Evolutionary conservation across 2,888 invertebrate species (phyloP), one percentile per base, ranked within the genome.

Genomic region (Beris morrisii): DNA sequence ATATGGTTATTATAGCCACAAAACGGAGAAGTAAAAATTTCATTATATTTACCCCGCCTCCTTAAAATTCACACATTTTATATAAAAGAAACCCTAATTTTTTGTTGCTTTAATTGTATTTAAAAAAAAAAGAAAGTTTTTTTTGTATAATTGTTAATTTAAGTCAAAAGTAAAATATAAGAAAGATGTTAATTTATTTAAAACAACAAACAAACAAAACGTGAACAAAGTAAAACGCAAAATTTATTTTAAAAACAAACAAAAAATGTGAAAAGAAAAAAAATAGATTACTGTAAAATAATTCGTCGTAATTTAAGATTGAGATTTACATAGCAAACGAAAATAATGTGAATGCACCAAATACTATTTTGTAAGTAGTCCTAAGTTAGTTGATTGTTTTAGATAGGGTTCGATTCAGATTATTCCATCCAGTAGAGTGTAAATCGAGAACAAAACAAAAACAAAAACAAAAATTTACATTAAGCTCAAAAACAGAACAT

Each of bases 331-430:
- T 9, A 28, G 22, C 11, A 28, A 28, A 53, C 22, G 22, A 22
- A 53, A 53, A n/a, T 69, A 69, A 70, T 71, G 71, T 72, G 71
- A 72, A 72, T 71, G 72, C 72, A 72, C 72, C 72, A 72, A 72
- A 72, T 71, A 72, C 69, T 72, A 72, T 69, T 70, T 69, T 68
- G 66, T 71, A 72, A 71, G 67, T 61, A 67, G 66, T 67, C 61
- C 38, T 54, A 64, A 64, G 64, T 64, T 54, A 64, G 54, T 64
- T 54, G 32, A 45, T 54, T 64, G 61, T 52, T 61, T 61, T 61
- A 52, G 52, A 61, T 61, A 61, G 61, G 43, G 61, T 52, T 61
- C 61, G 61, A 61, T 61, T 61, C 61, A 61, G 61, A 61, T 61
- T 61, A 61, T 61, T 61, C 61, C 61, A 61, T 61, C 61, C 61